Base-by-base conservation (phyloP, 2,888 invertebrate genomes). In the Xestia c-nigrum region DNA sequence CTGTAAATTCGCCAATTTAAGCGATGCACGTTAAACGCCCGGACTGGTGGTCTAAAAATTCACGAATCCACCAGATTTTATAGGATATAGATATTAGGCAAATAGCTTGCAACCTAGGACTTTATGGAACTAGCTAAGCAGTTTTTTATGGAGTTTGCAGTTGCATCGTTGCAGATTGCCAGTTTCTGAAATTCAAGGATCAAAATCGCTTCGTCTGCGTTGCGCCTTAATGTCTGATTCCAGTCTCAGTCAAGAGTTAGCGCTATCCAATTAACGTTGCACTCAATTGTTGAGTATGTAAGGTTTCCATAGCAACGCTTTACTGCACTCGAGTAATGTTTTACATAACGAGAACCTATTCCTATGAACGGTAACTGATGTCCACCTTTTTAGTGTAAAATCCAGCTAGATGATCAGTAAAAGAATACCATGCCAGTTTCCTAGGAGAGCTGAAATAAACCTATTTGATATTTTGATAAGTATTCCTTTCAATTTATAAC, bases 211-310 rank as follows among this genome's bases (percentile, higher is more conserved):
- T 6, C n/a, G 7, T 43, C n/a, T n/a, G n/a, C 19, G 14, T 43
- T 43, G 14, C 6, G 7, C 63, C 63, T 63, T 16, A 40, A 67
- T 59, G 24, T 24, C 3, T 16, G 1, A 38, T 21, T 40, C 63
- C 7, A 2, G 3, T 50, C 4, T n/a, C 47, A 1, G 24, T 31
- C 19, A 50, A 68, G 72, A 68, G 72, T 76, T 65, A 73, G 38
- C 79, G 81, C 77, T 81, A 91, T 91, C 85, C 87, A 88, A 91
- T 91, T 89, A 91, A 59, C 71, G 71, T 61, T 84, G 86, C 85
- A 86, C 74, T 75, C 74, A 78, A 72, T 75, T 61, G 52, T 79
- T 65, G 57, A 72, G 78, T 52, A 40, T 68, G 70, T 89, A 89
- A 80, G 89, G 90, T 84, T 90, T 89, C 90, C 52, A 46, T n/a